These are phyloP conservation scores for Diuraphis noxia DNA, from an alignment of 1,140 invertebrate species.

Conservation along the genomic window DNA sequence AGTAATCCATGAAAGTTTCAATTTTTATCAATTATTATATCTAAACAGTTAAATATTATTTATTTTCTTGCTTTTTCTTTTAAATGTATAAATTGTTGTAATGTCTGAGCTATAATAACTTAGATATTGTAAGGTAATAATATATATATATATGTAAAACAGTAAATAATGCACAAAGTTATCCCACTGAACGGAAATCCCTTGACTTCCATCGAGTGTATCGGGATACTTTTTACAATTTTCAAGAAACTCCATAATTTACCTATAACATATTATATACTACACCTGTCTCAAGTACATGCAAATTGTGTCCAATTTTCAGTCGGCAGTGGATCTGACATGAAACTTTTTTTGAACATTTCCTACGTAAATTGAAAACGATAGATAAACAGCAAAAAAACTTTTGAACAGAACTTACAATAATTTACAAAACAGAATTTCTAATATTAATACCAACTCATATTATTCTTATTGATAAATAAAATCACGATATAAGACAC, in stretches of 20 bases:
- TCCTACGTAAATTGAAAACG: not conserved
- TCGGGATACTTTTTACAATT: not conserved
- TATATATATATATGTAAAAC: no score
- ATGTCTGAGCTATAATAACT: no score
- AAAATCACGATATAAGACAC: not conserved
- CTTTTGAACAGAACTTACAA: not conserved
- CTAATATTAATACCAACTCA: not conserved
- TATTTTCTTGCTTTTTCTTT: no score
- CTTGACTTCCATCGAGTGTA: not conserved
- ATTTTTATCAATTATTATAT: not conserved
- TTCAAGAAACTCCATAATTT: not conserved
- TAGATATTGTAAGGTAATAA: no score
- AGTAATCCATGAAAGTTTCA: not conserved
- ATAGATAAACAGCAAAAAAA: no score
- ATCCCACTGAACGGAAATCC: not conserved
- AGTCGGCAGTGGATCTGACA: accelerated
- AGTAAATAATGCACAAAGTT: not conserved
- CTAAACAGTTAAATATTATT: no score
- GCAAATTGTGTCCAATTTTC: not conserved
- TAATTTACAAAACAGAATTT: not conserved
- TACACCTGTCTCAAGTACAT: not conserved
- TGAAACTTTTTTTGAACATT: not conserved
- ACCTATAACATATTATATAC: not conserved
- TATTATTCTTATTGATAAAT: not conserved
- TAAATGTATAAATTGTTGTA: no score